Conservation (phyloP, 2,888 invertebrate genomes). For the Drosophila neotestacea region DNA sequence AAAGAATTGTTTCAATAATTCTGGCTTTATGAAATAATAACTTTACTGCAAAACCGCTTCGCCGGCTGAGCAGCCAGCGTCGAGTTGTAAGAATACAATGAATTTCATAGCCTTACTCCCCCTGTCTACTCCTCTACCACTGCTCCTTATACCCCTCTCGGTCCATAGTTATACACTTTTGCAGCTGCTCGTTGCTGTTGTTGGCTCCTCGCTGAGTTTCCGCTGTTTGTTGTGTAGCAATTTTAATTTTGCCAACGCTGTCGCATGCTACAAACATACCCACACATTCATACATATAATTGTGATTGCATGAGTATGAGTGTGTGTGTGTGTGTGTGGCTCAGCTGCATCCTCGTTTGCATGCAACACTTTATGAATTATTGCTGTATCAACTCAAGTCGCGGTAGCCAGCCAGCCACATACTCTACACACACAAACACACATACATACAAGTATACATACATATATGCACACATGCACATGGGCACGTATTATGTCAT, state of each 20-base stretch:
- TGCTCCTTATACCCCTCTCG: conserved; percentile 6
- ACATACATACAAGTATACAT: conserved; percentile 13
- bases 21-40: conserved; percentile 83
- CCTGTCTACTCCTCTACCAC: background rate
- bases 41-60: conserved; percentile 72
- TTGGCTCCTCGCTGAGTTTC: conserved; percentile 72
- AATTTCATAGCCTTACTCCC: conserved; percentile 55
- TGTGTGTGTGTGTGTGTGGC: conserved; percentile 53
- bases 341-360: conserved; percentile 81
- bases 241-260: conserved; percentile 80
- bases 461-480: conserved; percentile 40
- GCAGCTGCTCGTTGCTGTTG: conserved; percentile 46
- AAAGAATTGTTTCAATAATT: conserved; percentile 82
- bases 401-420: conserved; percentile 71
- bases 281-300: conserved; percentile 20
- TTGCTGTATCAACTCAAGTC: conserved; percentile 82
- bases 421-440: conserved; percentile 36
- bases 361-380: conserved; percentile 82
- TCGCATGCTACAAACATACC: conserved; percentile 62
- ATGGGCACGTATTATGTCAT: conserved; percentile 80
- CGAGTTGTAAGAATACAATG: conserved; percentile 76
- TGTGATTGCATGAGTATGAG: conserved; percentile 26
- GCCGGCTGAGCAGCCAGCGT: conserved; percentile 63
- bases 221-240: conserved; percentile 81
- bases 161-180: conserved; percentile 9